Evolutionary conservation across 2,888 invertebrate genomes (phyloP).

Genomic region (Sclerodermus sp.): DNA sequence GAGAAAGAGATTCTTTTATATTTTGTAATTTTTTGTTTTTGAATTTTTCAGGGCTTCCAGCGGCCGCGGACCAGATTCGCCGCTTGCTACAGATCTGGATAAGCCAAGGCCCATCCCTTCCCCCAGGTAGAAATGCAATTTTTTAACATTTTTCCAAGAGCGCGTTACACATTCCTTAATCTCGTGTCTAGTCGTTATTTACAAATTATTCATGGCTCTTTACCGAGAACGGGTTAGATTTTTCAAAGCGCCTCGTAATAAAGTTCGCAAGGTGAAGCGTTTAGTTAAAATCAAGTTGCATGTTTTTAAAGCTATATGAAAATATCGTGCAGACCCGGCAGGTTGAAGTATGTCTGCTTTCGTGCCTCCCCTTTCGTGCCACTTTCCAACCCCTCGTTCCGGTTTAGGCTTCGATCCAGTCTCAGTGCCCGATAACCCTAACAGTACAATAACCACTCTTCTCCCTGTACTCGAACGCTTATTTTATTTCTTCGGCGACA

Average conservation of each 20-base stretch:
- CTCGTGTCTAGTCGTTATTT: no score
- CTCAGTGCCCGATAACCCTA: constrained; percentile 38
- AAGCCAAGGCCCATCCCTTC: constrained; percentile 52
- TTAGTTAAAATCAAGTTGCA: no score
- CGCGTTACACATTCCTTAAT: no score
- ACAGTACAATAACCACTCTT: constrained; percentile 25
- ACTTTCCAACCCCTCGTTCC: constrained; percentile 28
- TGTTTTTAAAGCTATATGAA: no score
- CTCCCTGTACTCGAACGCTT: constrained; percentile 13
- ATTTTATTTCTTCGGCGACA: constrained; percentile 23
- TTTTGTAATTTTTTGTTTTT: no score
- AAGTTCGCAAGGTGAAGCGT: no score
- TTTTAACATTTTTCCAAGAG: no score
- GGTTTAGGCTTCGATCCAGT: constrained; percentile 37
- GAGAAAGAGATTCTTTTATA: no score
- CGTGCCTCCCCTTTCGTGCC: neutral
- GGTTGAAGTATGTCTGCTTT: constrained; percentile 1
- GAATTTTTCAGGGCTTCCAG: constrained; percentile 51
- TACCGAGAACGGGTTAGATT: neutral
- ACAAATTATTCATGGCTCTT: neutral
- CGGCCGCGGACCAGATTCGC: constrained; percentile 50
- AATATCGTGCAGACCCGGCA: no score
- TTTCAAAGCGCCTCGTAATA: no score
- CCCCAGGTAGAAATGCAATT: constrained; percentile 43
- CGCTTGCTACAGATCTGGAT: constrained; percentile 49